Evolutionary conservation across 2,797 vertebrate species (phyloP), one percentile per base, ranked within the genome.

Genomic region (Macroramphosus scolopax): DNA sequence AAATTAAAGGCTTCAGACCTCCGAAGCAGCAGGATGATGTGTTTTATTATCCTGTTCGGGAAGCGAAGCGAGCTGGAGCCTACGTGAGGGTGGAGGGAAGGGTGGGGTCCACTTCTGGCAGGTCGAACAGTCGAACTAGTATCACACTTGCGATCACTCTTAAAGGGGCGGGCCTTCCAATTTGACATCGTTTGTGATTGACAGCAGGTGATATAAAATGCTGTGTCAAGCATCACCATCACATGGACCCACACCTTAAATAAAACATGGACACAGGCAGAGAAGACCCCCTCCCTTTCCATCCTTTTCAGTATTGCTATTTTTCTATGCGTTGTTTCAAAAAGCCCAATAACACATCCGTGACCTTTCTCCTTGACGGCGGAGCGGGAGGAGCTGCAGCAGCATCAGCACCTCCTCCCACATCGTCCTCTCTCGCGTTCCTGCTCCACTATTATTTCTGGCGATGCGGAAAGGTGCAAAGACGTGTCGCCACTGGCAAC

Each of bases 361-460:
- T 40, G 28, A 73, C 32, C 28, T 57, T 29, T n/a, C n/a, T n/a
- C n/a, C n/a, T n/a, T n/a, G n/a, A n/a, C n/a, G n/a, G n/a, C n/a
- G n/a, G 16, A 22, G 30, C 17, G 13, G 61, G n/a, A n/a, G 51
- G 60, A 65, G 10, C 37, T 32, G 3, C 4, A 50, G 34, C 16
- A 44, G 14, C 53, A 54, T 44, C 49, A 1, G 30, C 50, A 40
- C 59, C 24, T 62, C 50, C 57, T 66, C 66, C 43, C 29, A 50
- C 51, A 25, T 12, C 1, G 0, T 20, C 20, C 20, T 62, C 20
- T 22, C 6, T 22, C 20, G 6, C 20, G 6, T n/a, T 22, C 20
- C 5, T 9, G 48, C 35, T 60, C 34, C 28, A 40, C 45, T 51
- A 61, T 45, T 1, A 63, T 61, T 58, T 51, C 36, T 63, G 11